Evolutionary conservation across 2,888 invertebrate genomes (phyloP), one percentile per base, ranked within the genome.

Genomic region (Drosophila recens): DNA sequence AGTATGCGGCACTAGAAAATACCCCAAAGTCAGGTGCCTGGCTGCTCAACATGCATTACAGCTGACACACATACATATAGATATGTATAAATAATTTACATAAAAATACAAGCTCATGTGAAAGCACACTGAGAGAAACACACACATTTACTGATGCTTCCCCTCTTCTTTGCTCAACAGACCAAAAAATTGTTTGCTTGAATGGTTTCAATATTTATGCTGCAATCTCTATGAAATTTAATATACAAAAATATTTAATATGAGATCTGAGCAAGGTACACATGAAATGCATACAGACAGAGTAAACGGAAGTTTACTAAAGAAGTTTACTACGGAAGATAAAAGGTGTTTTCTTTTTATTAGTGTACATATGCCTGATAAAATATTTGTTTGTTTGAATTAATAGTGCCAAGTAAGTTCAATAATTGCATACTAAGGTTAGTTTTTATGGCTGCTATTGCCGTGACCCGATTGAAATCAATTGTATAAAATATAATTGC

Each of bases 61-160:
- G 20, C 34, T 51, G 13, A 38, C 15, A 52, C 15, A 17, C 15
- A 52, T 23, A n/a, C 33, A n/a, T n/a, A 20, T 56, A 33, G 43
- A 34, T 43, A 20, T 42, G n/a, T 23, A 20, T 56, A 33, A 43
- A 34, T 43, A 56, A 43, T 43, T 20, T 43, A 56, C 33, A 20
- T 33, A 56, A 33, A 43, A 56, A 33, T 13, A 11, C 30, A 30
- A 42, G 6, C 40, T 11, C 11, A 11, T 17, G 11, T 42, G 13
- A 11, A 17, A 54, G 40, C 15, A 30, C 27, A 30, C 15, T 27
- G 27, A 17, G 40, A 30, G 4, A 53, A 20, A 23, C 36, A n/a
- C 20, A 23, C 36, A 20, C 6, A 20, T 10, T 38, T 13, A 13
- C 36, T 4, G n/a, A 23, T 33, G 49, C 17, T 34, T 13, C 3